These are phyloP conservation scores for Acropora yongei DNA, from an alignment of 64 coral and sea anemone genomes.

Conservation along the genomic window DNA sequence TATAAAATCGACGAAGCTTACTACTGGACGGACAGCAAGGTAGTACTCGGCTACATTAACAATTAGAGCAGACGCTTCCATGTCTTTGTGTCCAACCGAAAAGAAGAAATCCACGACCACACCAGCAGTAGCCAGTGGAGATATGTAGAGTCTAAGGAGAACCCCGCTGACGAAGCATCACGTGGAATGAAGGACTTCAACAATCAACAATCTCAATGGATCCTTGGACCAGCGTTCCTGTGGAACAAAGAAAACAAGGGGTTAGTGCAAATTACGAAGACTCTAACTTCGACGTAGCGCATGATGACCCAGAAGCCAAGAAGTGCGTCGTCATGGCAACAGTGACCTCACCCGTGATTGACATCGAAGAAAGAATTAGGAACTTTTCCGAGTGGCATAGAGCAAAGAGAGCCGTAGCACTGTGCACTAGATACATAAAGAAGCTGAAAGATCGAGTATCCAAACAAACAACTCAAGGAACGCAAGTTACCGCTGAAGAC, in stretches of 20 bases:
- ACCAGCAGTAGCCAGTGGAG: too few relatives aligned
- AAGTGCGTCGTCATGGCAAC: too few relatives aligned
- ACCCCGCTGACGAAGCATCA: not conserved
- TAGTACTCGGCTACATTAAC: not conserved
- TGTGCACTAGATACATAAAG: not conserved
- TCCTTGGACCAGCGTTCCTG: not conserved
- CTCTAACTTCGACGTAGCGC: too few relatives aligned
- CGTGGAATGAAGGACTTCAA: not conserved
- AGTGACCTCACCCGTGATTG: too few relatives aligned
- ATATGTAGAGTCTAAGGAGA: too few relatives aligned
- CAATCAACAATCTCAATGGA: not conserved
- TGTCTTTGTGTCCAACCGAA: not conserved
- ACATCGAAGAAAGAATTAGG: too few relatives aligned
- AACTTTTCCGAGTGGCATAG: too few relatives aligned
- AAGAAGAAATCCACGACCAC: not conserved
- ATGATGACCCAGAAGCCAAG: too few relatives aligned
- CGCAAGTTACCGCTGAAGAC: not conserved
- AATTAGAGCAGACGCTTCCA: not conserved
- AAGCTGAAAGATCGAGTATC: not conserved
- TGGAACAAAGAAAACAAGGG: too few relatives aligned
- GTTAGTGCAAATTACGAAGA: too few relatives aligned
- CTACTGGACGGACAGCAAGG: constrained; percentile 13
- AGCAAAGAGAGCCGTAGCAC: too few relatives aligned
- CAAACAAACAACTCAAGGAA: not conserved
- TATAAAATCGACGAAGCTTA: not conserved